Percentiles rank a stretch among this genome's conserved stretches.
Evolutionary conservation across 2,888 invertebrate species (phyloP).

Genomic region (Pyrochroa serraticornis): DNA sequence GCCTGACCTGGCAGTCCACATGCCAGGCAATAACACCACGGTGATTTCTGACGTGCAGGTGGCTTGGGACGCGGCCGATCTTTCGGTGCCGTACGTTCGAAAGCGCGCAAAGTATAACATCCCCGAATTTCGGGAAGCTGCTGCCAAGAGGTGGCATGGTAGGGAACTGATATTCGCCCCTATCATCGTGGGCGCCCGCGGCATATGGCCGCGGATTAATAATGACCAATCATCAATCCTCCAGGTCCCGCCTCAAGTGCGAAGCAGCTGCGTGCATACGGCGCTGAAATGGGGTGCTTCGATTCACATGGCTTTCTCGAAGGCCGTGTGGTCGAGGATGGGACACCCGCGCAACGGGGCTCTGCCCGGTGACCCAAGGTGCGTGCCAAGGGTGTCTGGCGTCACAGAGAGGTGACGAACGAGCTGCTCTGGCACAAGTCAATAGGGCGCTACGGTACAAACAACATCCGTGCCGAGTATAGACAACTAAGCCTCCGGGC

Average conservation of each 20-base stretch:
- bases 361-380: no score
- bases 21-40: background rate
- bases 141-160: conserved; percentile 23
- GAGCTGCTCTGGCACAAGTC: no score
- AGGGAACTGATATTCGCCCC: conserved; percentile 22
- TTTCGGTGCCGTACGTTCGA: background rate
- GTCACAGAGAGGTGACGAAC: no score
- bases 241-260: conserved; percentile 9
- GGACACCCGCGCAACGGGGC: background rate
- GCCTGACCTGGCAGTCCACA: no score
- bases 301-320: conserved; percentile 1
- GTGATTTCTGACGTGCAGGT: conserved; percentile 1
- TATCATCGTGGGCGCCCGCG: no score
- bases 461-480: no score
- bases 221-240: background rate
- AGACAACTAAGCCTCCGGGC: no score
- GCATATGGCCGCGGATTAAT: conserved; percentile 36
- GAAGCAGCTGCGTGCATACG: no score
- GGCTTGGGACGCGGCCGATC: background rate
- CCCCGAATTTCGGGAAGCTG: conserved; percentile 29
- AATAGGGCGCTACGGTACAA: no score
- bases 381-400: no score
- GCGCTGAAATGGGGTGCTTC: conserved; percentile 13
- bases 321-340: conserved; percentile 1
- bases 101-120: conserved; percentile 33